Conservation (phyloP, 1,140 invertebrate genomes). For the Bombus turneri region DNA sequence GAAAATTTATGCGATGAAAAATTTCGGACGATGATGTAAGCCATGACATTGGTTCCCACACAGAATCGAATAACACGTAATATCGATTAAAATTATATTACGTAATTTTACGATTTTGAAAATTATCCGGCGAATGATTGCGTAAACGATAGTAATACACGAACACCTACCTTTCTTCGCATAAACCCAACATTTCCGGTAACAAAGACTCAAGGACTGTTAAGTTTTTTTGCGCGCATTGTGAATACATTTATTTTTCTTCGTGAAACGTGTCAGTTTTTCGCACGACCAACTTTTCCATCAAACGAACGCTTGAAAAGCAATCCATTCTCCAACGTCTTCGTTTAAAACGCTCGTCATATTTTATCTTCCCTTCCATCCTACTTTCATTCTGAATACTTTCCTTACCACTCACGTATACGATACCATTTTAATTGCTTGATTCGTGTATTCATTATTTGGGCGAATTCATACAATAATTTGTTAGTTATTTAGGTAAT, state of each 20-base stretch:
- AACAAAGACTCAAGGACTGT: background rate
- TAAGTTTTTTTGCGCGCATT: conserved; percentile 19
- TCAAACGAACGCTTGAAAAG: background rate
- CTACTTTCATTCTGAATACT: background rate
- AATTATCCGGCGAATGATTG: background rate
- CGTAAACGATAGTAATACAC: background rate
- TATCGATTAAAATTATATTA: background rate
- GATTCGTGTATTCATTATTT: too few relatives aligned
- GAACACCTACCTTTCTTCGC: background rate
- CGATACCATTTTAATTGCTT: too few relatives aligned
- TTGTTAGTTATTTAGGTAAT: too few relatives aligned
- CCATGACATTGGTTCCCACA: background rate
- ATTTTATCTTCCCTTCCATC: too few relatives aligned
- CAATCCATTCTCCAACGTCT: background rate
- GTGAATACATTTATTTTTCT: conserved; percentile 3
- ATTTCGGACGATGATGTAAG: background rate
- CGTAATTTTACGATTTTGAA: background rate
- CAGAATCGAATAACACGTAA: background rate
- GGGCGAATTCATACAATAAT: too few relatives aligned
- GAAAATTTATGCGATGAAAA: background rate
- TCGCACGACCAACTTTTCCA: background rate
- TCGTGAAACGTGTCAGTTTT: background rate
- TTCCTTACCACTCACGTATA: background rate
- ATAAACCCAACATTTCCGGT: background rate
- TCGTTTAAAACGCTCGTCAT: background rate